phyloP scores from a whole-genome alignment of 2,113 vertebrate species.

The Xiphophorus hellerii region DNA sequence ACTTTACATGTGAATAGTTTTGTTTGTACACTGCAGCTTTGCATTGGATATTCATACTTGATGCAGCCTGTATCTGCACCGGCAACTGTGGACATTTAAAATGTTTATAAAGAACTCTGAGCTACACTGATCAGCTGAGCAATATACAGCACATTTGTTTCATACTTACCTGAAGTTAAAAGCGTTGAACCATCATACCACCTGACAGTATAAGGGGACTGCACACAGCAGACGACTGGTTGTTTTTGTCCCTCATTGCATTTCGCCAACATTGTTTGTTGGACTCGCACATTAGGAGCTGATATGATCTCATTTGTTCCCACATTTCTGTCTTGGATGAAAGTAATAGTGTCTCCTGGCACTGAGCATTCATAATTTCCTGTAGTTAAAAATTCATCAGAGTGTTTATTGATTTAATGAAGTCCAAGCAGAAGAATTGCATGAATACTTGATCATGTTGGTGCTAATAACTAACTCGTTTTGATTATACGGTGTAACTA shows the following conservation, averaged over 20 bases:
- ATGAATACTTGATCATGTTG: too few species aligned
- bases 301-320: background rate
- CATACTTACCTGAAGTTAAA: conserved; percentile 2
- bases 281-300: conserved; percentile 50
- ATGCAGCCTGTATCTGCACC: conserved; percentile 19
- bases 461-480: too few species aligned
- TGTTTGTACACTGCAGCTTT: background rate
- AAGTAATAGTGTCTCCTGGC: background rate
- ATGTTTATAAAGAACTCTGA: background rate
- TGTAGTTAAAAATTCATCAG: conserved; percentile 30
- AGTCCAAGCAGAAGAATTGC: too few species aligned
- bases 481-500: too few species aligned
- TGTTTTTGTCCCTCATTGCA: background rate
- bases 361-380: conserved; percentile 64
- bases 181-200: background rate
- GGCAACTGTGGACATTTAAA: conserved; percentile 20
- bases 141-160: background rate
- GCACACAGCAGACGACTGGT: conserved; percentile 57
- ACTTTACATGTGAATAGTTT: conserved; percentile 24
- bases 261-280: background rate
- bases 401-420: background rate
- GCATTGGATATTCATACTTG: accelerated
- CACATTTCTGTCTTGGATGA: conserved; percentile 39
- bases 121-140: background rate
- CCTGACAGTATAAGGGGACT: conserved; percentile 6